A percentile compares a stretch with the other conserved stretches of the same genome.
Conservation (phyloP, 2,113 vertebrate genomes). For the Jaculus jaculus region DNA sequence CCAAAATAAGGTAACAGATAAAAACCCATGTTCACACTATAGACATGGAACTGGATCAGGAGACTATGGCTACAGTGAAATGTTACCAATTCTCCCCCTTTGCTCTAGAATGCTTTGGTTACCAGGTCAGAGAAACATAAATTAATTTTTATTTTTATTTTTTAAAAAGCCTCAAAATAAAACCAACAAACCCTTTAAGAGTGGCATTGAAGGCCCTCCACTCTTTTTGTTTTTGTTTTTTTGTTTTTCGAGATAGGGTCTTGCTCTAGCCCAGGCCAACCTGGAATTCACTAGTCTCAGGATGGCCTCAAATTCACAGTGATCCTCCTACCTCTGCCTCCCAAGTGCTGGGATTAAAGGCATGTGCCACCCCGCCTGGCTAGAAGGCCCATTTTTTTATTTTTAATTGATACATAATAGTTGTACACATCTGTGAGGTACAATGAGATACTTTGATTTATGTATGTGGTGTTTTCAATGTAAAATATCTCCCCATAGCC, state of each 20-base stretch:
- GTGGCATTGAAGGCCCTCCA: not conserved
- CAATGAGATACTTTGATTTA: not conserved
- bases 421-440: not conserved
- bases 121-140: not conserved
- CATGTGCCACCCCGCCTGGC: too few species aligned
- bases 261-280: too few species aligned
- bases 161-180: not conserved
- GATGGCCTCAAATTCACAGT: too few species aligned
- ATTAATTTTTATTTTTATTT: not conserved
- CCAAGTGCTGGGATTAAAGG: too few species aligned
- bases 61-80: not conserved
- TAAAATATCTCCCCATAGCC: too few species aligned
- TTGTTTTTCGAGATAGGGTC: too few species aligned
- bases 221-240: too few species aligned
- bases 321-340: too few species aligned
- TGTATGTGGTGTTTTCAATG: not conserved
- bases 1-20: constrained; percentile 14
- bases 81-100: not conserved
- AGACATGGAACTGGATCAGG: not conserved
- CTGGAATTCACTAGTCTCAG: too few species aligned
- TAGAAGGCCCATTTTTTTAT: too few species aligned
- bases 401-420: not conserved
- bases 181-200: not conserved
- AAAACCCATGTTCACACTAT: not conserved
- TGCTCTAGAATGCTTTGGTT: not conserved